Evolutionary conservation across 2,797 vertebrate species (phyloP).

Genomic region (Brachymystax lenok): DNA sequence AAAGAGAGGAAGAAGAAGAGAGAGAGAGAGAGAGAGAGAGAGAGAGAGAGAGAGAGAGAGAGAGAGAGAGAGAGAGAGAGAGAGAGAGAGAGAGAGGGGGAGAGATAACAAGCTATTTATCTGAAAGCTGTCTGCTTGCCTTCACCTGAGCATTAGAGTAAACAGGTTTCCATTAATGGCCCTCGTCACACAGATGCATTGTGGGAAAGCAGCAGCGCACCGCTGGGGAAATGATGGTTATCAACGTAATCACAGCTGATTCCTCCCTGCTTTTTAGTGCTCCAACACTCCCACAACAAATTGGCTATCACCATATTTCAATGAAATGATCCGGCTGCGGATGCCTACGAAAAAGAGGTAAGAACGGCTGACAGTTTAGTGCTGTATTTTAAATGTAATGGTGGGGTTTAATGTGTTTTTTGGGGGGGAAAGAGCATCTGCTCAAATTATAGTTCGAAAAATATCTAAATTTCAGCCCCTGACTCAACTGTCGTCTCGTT

Average conservation of each 20-base stretch:
- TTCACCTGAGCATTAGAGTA: slow-evolving; percentile 44
- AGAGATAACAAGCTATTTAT: slow-evolving; percentile 57
- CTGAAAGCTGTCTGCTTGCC: slow-evolving; percentile 36
- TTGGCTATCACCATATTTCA: slow-evolving; percentile 43
- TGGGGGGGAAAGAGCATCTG: slow-evolving; percentile 28
- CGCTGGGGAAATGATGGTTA: slow-evolving; percentile 57
- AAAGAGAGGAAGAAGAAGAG: not conserved
- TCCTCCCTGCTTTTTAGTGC: slow-evolving; percentile 37
- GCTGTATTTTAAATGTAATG: slow-evolving; percentile 36
- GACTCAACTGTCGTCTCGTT: not conserved
- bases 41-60: slow-evolving; percentile 13
- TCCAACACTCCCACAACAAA: slow-evolving; percentile 37
- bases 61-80: slow-evolving; percentile 8
- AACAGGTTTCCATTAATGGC: slow-evolving; percentile 55
- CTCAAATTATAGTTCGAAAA: slow-evolving; percentile 44
- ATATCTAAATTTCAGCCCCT: slow-evolving; percentile 18
- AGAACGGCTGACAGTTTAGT: not conserved
- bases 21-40: slow-evolving; percentile 2
- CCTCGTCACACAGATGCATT: slow-evolving; percentile 44
- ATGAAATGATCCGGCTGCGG: slow-evolving; percentile 39
- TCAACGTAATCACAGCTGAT: slow-evolving; percentile 55
- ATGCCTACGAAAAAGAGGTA: not conserved
- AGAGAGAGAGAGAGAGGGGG: not conserved
- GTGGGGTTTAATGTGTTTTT: not conserved
- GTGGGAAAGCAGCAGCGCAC: slow-evolving; percentile 27